Percentiles rank a stretch among this genome's conserved stretches.
Evolutionary conservation across 1,140 invertebrate species (phyloP).

Genomic region (Rhyzopertha dominica): DNA sequence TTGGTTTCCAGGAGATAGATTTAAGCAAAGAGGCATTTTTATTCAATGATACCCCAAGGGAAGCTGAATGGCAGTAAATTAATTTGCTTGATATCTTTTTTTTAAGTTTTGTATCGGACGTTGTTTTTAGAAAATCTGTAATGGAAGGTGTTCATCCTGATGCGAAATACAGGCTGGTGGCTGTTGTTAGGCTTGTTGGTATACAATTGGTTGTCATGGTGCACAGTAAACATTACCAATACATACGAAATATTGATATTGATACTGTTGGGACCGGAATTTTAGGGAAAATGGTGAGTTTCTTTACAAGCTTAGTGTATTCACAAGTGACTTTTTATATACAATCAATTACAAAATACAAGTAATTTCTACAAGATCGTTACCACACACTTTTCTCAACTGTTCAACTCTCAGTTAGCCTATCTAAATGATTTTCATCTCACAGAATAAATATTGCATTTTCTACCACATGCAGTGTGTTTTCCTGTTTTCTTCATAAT

Average conservation of each 20-base stretch:
- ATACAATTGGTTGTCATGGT: slow-evolving; percentile 90
- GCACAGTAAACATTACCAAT: slow-evolving; percentile 65
- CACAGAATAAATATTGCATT: too few relatives aligned
- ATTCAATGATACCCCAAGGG: slow-evolving; percentile 84
- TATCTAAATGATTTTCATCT: too few relatives aligned
- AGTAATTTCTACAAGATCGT: too few relatives aligned
- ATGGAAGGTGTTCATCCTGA: slow-evolving; percentile 64
- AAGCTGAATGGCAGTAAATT: slow-evolving; percentile 86
- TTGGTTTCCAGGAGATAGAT: slow-evolving; percentile 96
- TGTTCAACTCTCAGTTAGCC: too few relatives aligned
- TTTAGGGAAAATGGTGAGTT: slow-evolving; percentile 83
- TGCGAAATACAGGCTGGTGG: slow-evolving; percentile 71
- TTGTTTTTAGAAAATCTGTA: slow-evolving; percentile 57
- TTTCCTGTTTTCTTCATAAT: too few relatives aligned
- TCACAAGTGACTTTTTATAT: too few relatives aligned
- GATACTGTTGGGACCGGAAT: slow-evolving; percentile 91
- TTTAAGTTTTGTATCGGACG: neutral
- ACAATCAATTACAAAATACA: too few relatives aligned
- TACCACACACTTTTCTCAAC: too few relatives aligned
- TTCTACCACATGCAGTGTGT: too few relatives aligned
- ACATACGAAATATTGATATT: slow-evolving; percentile 68
- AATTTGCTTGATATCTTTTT: slow-evolving; percentile 8
- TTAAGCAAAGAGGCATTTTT: slow-evolving; percentile 92
- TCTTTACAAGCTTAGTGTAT: too few relatives aligned
- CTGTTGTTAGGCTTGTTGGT: slow-evolving; percentile 81